Evolutionary conservation across 2,113 vertebrate species (phyloP).

Genomic region (Fulmarus glacialis): DNA sequence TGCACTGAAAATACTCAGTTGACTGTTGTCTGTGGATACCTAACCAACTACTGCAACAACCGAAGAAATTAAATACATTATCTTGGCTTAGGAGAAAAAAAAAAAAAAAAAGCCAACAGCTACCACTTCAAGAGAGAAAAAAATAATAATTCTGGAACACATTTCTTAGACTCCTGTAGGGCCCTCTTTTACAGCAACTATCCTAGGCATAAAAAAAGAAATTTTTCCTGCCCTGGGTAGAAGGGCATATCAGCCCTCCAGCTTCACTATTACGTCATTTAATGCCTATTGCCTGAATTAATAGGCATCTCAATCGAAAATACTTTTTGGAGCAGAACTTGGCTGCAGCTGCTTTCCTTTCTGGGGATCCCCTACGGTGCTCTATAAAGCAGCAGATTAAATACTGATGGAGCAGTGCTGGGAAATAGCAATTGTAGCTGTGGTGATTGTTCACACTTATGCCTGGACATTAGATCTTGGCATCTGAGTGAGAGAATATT

Average conservation of each 20-base stretch:
- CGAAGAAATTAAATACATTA: neutral
- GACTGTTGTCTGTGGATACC: neutral
- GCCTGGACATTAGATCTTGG: conserved; percentile 1
- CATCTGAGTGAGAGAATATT: neutral
- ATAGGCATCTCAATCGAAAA: conserved; percentile 39
- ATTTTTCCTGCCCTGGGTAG: conserved; percentile 7
- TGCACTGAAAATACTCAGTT: neutral
- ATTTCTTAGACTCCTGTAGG: conserved; percentile 5
- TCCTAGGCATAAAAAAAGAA: neutral
- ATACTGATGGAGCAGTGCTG: conserved; percentile 28
- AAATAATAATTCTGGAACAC: neutral
- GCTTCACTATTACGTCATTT: conserved; percentile 28
- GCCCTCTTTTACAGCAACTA: neutral
- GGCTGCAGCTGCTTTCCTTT: conserved; percentile 55
- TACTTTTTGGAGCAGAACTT: conserved; percentile 65
- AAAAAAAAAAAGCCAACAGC: neutral
- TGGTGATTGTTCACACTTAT: conserved; percentile 14
- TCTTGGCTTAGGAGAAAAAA: neutral
- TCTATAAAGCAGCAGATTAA: conserved; percentile 57
- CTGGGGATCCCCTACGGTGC: conserved; percentile 49
- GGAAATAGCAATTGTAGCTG: neutral
- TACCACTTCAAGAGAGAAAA: neutral
- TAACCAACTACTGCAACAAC: neutral
- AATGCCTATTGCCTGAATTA: conserved; percentile 51
- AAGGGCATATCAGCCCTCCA: conserved; percentile 54